These are phyloP conservation scores for Prionace glauca DNA, from an alignment of 2,797 vertebrate species.

Conservation along the genomic window DNA sequence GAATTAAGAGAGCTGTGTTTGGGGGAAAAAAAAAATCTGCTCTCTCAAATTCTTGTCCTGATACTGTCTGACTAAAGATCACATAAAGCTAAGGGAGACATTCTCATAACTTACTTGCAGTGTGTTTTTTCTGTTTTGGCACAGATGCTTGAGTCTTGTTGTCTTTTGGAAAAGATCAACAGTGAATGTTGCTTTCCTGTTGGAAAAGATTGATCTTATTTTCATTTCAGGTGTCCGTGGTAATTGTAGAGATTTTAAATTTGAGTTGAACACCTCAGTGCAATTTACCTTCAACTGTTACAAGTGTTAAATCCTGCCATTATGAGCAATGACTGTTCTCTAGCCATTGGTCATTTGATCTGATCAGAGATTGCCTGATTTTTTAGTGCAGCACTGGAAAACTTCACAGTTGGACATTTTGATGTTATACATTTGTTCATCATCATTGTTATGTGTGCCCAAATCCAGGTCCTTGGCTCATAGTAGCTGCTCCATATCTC, in stretches of 20 bases:
- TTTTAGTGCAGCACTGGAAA: neutral
- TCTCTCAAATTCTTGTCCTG: neutral
- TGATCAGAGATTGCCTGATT: neutral
- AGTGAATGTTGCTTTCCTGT: neutral
- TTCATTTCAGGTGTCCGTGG: neutral
- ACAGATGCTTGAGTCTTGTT: neutral
- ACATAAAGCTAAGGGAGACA: neutral
- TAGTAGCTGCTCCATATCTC: too few species aligned
- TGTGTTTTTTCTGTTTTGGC: neutral
- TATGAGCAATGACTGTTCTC: neutral
- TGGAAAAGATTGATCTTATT: neutral
- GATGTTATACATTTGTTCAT: neutral
- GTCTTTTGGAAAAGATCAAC: neutral
- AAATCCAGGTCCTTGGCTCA: too few species aligned
- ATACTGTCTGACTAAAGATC: neutral
- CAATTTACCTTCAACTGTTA: neutral
- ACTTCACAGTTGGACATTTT: neutral
- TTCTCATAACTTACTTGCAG: neutral
- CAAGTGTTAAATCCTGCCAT: neutral
- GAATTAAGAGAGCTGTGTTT: neutral
- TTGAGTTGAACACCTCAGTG: slow-evolving; percentile 2
- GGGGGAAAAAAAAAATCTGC: neutral
- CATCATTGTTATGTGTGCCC: too few species aligned
- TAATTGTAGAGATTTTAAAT: neutral
- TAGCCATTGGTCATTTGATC: neutral